Conservation (phyloP, 2,888 invertebrate species). For the Bibio marci region DNA sequence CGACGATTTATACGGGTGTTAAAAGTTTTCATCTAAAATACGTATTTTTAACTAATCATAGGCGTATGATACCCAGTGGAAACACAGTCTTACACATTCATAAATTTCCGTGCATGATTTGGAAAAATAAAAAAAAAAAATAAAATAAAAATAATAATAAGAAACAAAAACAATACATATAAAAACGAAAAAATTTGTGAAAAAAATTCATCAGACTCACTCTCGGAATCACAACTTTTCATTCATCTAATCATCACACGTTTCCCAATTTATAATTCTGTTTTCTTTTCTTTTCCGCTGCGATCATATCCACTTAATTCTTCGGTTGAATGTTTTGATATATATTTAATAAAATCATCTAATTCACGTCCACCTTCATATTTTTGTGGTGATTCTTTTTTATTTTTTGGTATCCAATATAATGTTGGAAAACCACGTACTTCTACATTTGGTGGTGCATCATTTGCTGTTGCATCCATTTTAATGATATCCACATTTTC, state of each 20-base stretch:
- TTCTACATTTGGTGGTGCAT: conserved; percentile 78
- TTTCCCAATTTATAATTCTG: conserved; percentile 36
- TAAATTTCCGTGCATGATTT: too few relatives aligned
- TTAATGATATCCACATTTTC: conserved; percentile 89
- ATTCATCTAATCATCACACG: not conserved
- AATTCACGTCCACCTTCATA: conserved; percentile 90
- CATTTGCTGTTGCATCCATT: conserved; percentile 97
- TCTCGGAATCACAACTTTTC: too few relatives aligned
- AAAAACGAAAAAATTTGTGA: conserved; percentile 30
- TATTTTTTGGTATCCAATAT: conserved; percentile 82
- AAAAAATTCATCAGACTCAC: conserved; percentile 19
- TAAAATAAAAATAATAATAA: too few relatives aligned
- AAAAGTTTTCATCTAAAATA: too few relatives aligned
- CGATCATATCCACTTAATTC: conserved; percentile 79
- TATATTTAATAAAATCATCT: conserved; percentile 87
- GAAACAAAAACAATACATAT: conserved; percentile 35
- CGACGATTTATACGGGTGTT: too few relatives aligned
- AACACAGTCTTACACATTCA: too few relatives aligned
- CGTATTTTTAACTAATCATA: too few relatives aligned
- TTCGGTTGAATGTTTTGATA: conserved; percentile 76
- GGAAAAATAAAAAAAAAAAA: too few relatives aligned
- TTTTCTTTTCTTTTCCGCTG: conserved; percentile 47
- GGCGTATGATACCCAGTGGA: too few relatives aligned
- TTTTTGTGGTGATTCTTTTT: conserved; percentile 56
- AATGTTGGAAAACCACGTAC: conserved; percentile 97